These are phyloP conservation scores for Eudasyphora cyanicolor DNA, from an alignment of 2,888 invertebrate genomes.

Conservation along the genomic window DNA sequence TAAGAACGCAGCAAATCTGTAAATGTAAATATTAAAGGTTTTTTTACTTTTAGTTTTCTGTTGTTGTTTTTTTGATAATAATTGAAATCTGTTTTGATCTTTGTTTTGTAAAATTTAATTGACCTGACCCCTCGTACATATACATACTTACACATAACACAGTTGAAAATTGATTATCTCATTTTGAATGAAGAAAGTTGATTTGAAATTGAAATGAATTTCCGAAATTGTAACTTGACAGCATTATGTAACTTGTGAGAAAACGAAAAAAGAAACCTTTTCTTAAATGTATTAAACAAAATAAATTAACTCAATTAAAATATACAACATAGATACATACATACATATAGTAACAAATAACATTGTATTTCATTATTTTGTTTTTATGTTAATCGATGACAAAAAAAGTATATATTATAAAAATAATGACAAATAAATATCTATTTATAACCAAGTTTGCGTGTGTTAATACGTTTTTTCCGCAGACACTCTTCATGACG, in stretches of 20 bases:
- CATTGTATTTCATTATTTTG: constrained; percentile 69
- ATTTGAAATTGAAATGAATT: constrained; percentile 19
- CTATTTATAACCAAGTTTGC: constrained; percentile 71
- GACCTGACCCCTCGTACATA: neutral
- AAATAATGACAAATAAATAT: constrained; percentile 75
- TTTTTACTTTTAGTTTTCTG: neutral
- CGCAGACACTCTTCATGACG: too few relatives aligned
- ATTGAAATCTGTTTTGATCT: neutral
- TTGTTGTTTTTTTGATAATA: neutral
- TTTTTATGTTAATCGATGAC: constrained; percentile 64
- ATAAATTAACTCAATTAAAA: constrained; percentile 68
- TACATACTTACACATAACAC: too few relatives aligned
- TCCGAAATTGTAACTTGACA: neutral
- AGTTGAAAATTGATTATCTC: neutral
- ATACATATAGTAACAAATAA: constrained; percentile 64
- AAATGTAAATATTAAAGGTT: constrained; percentile 17
- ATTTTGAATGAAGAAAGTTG: neutral
- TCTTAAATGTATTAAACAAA: constrained; percentile 24
- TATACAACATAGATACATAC: constrained; percentile 61
- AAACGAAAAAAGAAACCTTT: neutral
- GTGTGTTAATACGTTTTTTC: too few relatives aligned
- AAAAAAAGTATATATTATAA: constrained; percentile 71
- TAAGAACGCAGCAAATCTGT: neutral
- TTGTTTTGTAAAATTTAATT: constrained; percentile 8
- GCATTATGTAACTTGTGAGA: neutral